phyloP scores from a whole-genome alignment of 2,888 invertebrate species.

The Nebria salina region DNA sequence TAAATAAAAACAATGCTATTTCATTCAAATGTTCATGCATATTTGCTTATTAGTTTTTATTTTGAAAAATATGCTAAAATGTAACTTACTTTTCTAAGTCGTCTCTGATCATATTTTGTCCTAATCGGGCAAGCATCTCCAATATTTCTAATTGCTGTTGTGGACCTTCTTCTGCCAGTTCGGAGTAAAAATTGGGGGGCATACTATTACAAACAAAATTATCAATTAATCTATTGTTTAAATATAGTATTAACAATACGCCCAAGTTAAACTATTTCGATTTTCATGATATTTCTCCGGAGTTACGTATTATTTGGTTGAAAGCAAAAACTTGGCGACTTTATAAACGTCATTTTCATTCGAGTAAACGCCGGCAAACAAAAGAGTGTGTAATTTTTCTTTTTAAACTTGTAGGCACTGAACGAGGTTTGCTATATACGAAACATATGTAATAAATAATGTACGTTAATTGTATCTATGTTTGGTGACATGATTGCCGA shows the following conservation, averaged over 20 bases:
- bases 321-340: too few species aligned
- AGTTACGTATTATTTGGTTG: too few species aligned
- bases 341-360: too few species aligned
- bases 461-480: neutral
- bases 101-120: constrained; percentile 79
- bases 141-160: constrained; percentile 79
- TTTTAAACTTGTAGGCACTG: neutral
- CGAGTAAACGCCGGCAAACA: too few species aligned
- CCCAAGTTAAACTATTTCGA: too few species aligned
- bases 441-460: constrained; percentile 6
- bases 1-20: neutral
- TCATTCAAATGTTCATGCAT: neutral
- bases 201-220: constrained; percentile 24
- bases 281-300: too few species aligned
- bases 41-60: neutral
- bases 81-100: constrained; percentile 80
- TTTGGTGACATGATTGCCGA: neutral
- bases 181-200: constrained; percentile 57
- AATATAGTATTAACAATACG: neutral
- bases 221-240: constrained; percentile 6
- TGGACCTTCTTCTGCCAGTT: constrained; percentile 68
- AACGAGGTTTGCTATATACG: neutral
- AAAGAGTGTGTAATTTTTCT: too few species aligned
- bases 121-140: constrained; percentile 79
- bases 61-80: neutral